Evolutionary conservation across 2,797 vertebrate species (phyloP), one percentile per base, ranked within the genome.

Genomic region (Anguilla marmorata): DNA sequence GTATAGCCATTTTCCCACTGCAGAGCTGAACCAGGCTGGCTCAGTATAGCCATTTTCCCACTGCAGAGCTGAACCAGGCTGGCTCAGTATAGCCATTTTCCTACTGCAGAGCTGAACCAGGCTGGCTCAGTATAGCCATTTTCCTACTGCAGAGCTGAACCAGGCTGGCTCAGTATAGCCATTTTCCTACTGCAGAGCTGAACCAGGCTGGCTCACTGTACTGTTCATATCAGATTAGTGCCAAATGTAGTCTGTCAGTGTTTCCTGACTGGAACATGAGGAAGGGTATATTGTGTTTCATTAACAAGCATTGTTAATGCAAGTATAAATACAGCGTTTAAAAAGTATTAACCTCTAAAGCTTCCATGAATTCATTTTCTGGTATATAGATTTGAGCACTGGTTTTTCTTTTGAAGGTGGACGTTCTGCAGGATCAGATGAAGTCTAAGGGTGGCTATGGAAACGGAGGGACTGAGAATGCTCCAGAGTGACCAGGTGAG

Each of bases 391-490:
- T 69, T 1, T 50, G n/a, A 79, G 63, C 27, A 41, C 37, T 24
- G 12, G 24, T 30, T 72, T 58, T 19, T 54, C 74, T 88, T 90
- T 88, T 86, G 50, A 90, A 98, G 97, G 96, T 95, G 91, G 93
- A 95, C 89, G 95, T 97, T 21, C 95, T 98, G 92, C 97, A 97
- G 91, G 93, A 96, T 85, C 96, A 97, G 91, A 98, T 97, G 97
- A 98, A 98, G 94, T 98, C 96, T 89, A 97, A 98, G 97, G 96
- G 97, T 41, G 96, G 95, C 37, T 96, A 97, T 74, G 92, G 87
- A 2, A 94, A 95, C 12, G 92, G 93, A 79, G 91, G 94, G 1
- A 93, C 95, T 79, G 95, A 96, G 90, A 95, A 92, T 33, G 94
- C 92, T 85, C 96, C 95, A 87, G 94, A 95, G 90, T 97, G 95